These are phyloP conservation scores for Echinometra lucunter DNA, from an alignment of 53 echinoderm and acorn worm genomes.

Conservation along the genomic window DNA sequence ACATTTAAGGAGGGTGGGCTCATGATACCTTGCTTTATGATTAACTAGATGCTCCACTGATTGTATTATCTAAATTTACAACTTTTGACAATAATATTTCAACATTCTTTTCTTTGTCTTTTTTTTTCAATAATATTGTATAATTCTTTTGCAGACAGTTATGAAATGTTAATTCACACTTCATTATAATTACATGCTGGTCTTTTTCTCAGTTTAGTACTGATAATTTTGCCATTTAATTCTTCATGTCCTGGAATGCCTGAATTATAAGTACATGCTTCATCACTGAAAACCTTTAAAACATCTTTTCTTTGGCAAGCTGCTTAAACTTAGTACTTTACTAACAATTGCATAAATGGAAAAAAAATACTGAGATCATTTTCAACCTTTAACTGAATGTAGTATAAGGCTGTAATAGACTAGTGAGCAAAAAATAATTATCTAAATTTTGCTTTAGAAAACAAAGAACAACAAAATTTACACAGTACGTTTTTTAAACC, in stretches of 20 bases:
- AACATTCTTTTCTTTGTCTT: no score
- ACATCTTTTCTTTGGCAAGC: conserved; percentile 32
- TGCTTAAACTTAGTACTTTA: background rate
- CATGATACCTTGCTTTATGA: no score
- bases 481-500: no score
- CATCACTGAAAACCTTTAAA: background rate
- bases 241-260: background rate
- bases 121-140: no score
- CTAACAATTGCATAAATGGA: background rate
- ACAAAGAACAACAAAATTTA: no score
- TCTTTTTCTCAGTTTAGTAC: background rate
- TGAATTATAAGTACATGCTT: background rate
- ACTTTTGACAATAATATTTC: no score
- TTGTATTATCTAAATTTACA: no score
- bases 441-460: no score
- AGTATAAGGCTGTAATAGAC: background rate
- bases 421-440: background rate
- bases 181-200: background rate
- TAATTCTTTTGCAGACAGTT: no score
- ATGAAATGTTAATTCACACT: background rate
- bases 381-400: background rate
- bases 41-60: no score
- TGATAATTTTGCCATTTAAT: background rate
- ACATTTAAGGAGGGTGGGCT: no score
- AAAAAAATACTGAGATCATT: background rate